phyloP scores from a whole-genome alignment of 2,113 vertebrate species.

The Notothenia rossii region DNA sequence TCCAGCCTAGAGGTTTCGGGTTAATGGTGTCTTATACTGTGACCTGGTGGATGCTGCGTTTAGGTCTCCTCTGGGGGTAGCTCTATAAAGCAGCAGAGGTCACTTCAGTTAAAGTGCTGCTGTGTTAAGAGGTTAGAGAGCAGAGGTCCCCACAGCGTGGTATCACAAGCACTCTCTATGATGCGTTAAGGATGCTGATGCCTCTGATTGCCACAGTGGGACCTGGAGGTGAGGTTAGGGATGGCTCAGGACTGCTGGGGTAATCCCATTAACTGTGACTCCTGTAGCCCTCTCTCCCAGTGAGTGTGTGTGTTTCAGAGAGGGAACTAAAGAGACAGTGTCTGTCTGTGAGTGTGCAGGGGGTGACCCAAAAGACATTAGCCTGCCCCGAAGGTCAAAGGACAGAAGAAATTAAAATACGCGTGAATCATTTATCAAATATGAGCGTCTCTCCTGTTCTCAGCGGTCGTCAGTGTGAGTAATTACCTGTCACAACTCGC shows the following conservation, averaged over 20 bases:
- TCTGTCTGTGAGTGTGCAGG: conserved; percentile 29
- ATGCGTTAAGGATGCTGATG: conserved; percentile 79
- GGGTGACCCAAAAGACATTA: conserved; percentile 76
- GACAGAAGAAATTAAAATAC: conserved; percentile 74
- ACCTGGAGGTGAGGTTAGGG: conserved; percentile 83
- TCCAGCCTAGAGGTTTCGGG: conserved; percentile 61
- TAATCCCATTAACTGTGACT: conserved; percentile 89
- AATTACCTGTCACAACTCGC: conserved; percentile 58
- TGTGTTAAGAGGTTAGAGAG: conserved; percentile 85
- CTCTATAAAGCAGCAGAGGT: conserved; percentile 79
- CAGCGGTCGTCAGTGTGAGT: conserved; percentile 39
- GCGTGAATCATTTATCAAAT: conserved; percentile 75
- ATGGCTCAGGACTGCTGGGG: conserved; percentile 79
- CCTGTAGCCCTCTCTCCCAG: conserved; percentile 62
- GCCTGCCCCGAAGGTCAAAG: conserved; percentile 74
- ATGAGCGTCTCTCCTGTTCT: conserved; percentile 58
- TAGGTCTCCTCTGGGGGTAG: conserved; percentile 79
- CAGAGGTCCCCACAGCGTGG: conserved; percentile 79
- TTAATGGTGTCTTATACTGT: conserved; percentile 80
- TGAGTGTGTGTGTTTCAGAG: conserved; percentile 25
- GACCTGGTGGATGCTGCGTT: conserved; percentile 69
- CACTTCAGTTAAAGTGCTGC: conserved; percentile 81
- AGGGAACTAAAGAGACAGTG: not conserved
- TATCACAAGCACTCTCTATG: conserved; percentile 83
- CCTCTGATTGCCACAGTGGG: conserved; percentile 84